These are phyloP conservation scores for Peromyscus maniculatus DNA, from an alignment of 2,113 vertebrate genomes.

Conservation along the genomic window DNA sequence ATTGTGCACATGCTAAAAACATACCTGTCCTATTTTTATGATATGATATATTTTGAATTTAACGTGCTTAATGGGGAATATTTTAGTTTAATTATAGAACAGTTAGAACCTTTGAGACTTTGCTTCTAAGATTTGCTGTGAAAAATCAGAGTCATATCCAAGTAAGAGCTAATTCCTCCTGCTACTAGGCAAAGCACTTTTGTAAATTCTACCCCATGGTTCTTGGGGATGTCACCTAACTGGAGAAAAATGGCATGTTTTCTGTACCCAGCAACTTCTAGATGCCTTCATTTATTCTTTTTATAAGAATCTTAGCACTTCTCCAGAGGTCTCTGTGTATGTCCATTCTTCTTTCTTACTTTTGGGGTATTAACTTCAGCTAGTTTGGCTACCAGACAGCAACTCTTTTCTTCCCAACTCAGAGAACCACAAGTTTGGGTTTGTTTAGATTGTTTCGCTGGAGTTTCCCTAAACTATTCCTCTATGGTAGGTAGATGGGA, in stretches of 20 bases:
- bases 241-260: not conserved
- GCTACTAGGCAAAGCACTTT: not conserved
- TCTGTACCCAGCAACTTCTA: not conserved
- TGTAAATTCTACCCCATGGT: not conserved
- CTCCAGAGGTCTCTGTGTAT: not conserved
- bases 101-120: not conserved
- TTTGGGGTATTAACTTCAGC: not conserved
- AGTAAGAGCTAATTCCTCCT: not conserved
- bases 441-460: not conserved
- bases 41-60: not conserved
- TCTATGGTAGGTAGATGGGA: not conserved
- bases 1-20: not conserved
- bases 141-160: not conserved
- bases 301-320: not conserved
- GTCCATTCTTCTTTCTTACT: not conserved
- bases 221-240: not conserved
- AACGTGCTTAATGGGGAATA: not conserved
- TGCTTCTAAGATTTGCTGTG: not conserved
- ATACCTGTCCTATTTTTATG: not conserved
- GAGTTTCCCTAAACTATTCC: not conserved
- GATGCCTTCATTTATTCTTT: not conserved
- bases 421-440: not conserved
- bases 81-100: not conserved
- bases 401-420: not conserved
- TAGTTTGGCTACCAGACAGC: not conserved